Evolutionary conservation across 2,113 vertebrate species (phyloP).

Genomic region (Rhadina sibilatrix): DNA sequence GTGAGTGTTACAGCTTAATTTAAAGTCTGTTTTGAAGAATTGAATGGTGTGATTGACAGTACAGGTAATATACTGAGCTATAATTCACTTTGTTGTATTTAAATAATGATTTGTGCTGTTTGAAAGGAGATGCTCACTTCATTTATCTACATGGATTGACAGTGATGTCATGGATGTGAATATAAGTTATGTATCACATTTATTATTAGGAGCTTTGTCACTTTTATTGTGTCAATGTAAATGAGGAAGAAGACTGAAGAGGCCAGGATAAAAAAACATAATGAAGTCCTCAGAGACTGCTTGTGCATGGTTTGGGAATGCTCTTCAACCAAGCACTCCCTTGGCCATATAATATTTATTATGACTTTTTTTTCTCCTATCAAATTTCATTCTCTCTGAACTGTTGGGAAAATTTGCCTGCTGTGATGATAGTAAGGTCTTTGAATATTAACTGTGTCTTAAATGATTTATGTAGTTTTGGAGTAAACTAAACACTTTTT

Average conservation of each 20-base stretch:
- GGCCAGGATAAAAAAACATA: neutral
- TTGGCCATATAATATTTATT: neutral
- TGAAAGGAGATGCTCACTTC: neutral
- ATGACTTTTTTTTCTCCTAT: neutral
- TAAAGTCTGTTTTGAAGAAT: neutral
- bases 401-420: neutral
- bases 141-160: neutral
- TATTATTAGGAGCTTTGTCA: neutral
- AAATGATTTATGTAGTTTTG: neutral
- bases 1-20: neutral
- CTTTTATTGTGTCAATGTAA: neutral
- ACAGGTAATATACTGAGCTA: neutral
- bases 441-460: neutral
- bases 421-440: neutral
- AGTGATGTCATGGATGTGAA: neutral
- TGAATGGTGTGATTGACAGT: neutral
- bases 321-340: neutral
- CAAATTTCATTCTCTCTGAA: neutral
- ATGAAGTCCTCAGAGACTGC: neutral
- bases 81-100: neutral
- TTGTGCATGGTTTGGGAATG: neutral
- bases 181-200: neutral
- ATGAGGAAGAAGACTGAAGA: neutral
- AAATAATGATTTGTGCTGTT: slow-evolving; percentile 6
- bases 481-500: neutral